Conservation (phyloP, 2,888 invertebrate genomes). For the Dynastes tityus region DNA sequence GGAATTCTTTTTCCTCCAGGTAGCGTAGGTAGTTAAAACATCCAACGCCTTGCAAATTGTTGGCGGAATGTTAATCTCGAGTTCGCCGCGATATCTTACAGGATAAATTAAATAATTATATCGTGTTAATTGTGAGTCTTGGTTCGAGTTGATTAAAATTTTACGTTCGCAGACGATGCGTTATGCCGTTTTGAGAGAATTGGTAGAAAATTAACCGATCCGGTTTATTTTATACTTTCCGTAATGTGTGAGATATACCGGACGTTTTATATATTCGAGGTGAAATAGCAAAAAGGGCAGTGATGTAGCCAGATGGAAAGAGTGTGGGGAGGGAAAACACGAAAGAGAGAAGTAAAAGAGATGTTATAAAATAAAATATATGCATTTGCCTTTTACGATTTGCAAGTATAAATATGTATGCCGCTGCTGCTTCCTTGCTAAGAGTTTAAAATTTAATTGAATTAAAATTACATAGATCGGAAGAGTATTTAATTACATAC, state of each 20-base stretch:
- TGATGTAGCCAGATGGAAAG: not conserved
- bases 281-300: constrained; percentile 5
- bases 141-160: constrained; percentile 49
- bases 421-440: not conserved
- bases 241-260: constrained; percentile 37
- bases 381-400: constrained; percentile 31
- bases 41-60: constrained; percentile 23
- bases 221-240: constrained; percentile 44
- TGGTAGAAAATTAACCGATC: constrained; percentile 46
- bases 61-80: constrained; percentile 33
- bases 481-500: not conserved
- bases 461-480: constrained; percentile 21
- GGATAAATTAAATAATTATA: constrained; percentile 49
- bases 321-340: not conserved
- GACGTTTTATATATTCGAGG: constrained; percentile 35
- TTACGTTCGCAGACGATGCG: constrained; percentile 43
- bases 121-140: constrained; percentile 37
- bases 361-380: constrained; percentile 30
- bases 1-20: not conserved
- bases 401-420: constrained; percentile 31
- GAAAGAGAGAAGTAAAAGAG: constrained; percentile 1
- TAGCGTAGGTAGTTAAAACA: not conserved
- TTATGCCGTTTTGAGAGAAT: constrained; percentile 38
- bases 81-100: constrained; percentile 5
- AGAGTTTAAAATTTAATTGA: constrained; percentile 38